Base-by-base conservation (phyloP, 2,888 invertebrate genomes). In the Heliconius charithonia region DNA sequence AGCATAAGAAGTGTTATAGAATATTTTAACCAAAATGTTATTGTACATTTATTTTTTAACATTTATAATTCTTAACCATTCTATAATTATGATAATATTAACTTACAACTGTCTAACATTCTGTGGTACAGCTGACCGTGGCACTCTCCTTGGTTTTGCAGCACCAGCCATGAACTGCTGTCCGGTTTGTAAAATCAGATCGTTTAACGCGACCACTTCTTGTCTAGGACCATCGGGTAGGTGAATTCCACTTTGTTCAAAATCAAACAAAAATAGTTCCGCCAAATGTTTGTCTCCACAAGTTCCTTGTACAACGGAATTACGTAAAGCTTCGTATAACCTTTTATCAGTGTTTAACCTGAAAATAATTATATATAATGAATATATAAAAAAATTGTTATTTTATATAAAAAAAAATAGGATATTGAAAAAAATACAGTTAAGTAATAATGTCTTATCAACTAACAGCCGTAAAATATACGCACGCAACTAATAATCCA, bases 241-340 rank as follows among this genome's bases (percentile, higher is more conserved):
- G 90, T 99, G 99, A 81, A 99, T 99, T 4, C 99, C 99, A 88
- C 98, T 98, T 90, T 99, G 99, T 89, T 99, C 99, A 92, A 99
- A 99, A 91, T 99, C 99, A 89, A 98, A 98, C 10, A 99, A 94
- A 90, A 99, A 99, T 70, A 99, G 93, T 85, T 97, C 96, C 0
- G 98, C 97, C 0, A 99, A 97, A 88, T 99, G 97, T 79, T 96
- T 93, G 89, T 99, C 99, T 0, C 98, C 97, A 0, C 96, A 96
- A 84, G 99, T 99, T 1, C 97, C 97, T 6, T 95, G 92, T 79
- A 96, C 93, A 0, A 97, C 96, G 0, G 98, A 97, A 79, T 96
- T 89, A 77, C 96, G 96, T 77, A 99, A 91, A 0, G 97, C 96
- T 84, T 97, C 95, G 88, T 99, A 99, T 0, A 99, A 92, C 2